A percentile compares a stretch with the other conserved stretches of the same genome.
Conservation (phyloP, 2,113 vertebrate species). For the Cololabis saira region DNA sequence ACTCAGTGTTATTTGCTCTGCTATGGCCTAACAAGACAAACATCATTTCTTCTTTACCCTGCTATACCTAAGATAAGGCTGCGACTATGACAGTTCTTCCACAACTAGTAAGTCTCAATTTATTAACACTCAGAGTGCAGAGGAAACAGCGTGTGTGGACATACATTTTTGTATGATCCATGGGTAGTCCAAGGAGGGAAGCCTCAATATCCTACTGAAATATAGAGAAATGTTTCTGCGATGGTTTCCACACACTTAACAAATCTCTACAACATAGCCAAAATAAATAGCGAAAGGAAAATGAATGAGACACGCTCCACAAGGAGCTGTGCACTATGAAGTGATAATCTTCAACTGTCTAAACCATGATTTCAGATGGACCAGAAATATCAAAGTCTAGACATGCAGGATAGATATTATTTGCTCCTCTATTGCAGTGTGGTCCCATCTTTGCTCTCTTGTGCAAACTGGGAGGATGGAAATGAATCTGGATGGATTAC, state of each 20-base stretch:
- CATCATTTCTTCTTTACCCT: slow-evolving; percentile 54
- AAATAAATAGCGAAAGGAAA: slow-evolving; percentile 39
- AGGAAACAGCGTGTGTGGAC: slow-evolving; percentile 29
- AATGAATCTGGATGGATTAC: slow-evolving; percentile 55
- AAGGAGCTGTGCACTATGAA: slow-evolving; percentile 28
- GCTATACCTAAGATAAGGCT: slow-evolving; percentile 50
- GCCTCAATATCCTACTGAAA: slow-evolving; percentile 27
- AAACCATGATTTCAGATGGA: slow-evolving; percentile 57
- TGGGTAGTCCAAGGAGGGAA: slow-evolving; percentile 24
- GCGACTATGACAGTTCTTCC: slow-evolving; percentile 50
- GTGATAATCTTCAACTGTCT: slow-evolving; percentile 39
- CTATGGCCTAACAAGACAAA: slow-evolving; percentile 55
- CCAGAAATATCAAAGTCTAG: slow-evolving; percentile 53
- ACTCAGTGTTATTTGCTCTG: slow-evolving; percentile 32
- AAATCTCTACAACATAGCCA: slow-evolving; percentile 34
- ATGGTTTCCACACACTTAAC: slow-evolving; percentile 37
- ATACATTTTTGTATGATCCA: slow-evolving; percentile 19
- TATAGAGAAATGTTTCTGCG: slow-evolving; percentile 22
- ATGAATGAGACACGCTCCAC: slow-evolving; percentile 43
- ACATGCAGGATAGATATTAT: slow-evolving; percentile 62
- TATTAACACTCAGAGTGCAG: slow-evolving; percentile 39
- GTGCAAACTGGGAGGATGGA: slow-evolving; percentile 45
- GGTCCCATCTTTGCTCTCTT: slow-evolving; percentile 36
- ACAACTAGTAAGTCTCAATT: slow-evolving; percentile 53
- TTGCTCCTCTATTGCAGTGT: slow-evolving; percentile 48